Base-by-base conservation (phyloP, 1,140 invertebrate genomes). In the Brachionus rotundiformis region DNA sequence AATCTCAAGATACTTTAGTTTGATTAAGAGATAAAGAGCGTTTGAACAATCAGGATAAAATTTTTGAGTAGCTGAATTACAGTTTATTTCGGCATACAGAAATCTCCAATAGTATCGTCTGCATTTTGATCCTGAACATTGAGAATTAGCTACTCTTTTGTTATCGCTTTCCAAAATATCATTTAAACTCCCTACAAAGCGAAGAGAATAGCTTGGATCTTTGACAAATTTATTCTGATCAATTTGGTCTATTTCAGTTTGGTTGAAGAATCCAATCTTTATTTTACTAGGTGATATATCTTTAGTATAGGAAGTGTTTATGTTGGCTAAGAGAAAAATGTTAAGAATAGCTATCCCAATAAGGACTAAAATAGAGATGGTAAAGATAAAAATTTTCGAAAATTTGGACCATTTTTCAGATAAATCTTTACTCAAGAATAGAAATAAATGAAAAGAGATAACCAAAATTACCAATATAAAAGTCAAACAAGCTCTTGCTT, bases 91-190 rank as follows among this genome's bases (percentile, higher is more conserved):
- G 4, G 1, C 13, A 44, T 73, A 25, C 5, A 73, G n/a, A 10
- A 13, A 44, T 27, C 68, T 23, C 11, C 36, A 25, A 73, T 44
- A 73, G 2, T 73, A 27, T 11, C 7, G 0, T 44, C 31, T 73
- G 11, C 68, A 73, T 10, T 11, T 11, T 73, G 33, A 41, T 44
- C 19, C 25, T 1, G 36, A 25, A 73, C 68, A 73, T 11, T 6
- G 13, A 4, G 19, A 44, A 41, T 73, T 25, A 44, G 68, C 36
- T 41, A 44, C 2, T 44, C 16, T 73, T 44, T 73, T 73, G 25
- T 73, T 44, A 27, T 73, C 13, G 27, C 68, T 73, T 3, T 44
- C 25, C 25, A 73, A 44, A 44, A 73, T 73, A n/a, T 73, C 68
- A 27, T 44, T 25, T 41, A 73, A 27, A 25, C 7, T 73, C 4